These are phyloP conservation scores for Macheiramphus alcinus DNA, from an alignment of 2,113 vertebrate species.

Conservation along the genomic window DNA sequence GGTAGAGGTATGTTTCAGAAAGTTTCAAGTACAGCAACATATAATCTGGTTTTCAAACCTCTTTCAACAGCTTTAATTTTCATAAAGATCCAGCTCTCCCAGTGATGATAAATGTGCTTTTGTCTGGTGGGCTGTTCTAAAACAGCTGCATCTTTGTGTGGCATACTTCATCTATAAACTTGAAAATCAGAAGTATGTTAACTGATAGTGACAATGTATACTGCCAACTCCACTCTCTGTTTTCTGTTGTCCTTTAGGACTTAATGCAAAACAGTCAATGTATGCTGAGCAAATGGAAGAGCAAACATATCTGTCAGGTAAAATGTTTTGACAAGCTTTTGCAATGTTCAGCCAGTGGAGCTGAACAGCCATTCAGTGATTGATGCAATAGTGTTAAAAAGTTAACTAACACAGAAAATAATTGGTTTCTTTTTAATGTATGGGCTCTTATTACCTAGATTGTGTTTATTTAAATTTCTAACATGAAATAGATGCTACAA, in stretches of 20 bases:
- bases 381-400: conserved; percentile 38
- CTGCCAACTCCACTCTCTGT: conserved; percentile 62
- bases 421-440: neutral
- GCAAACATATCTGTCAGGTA: conserved; percentile 93
- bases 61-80: conserved; percentile 96
- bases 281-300: conserved; percentile 93
- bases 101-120: conserved; percentile 82
- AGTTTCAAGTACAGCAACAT: conserved; percentile 81
- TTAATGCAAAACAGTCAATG: conserved; percentile 86
- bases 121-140: conserved; percentile 69
- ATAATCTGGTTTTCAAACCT: conserved; percentile 82
- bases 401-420: conserved; percentile 30
- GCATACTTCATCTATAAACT: conserved; percentile 53
- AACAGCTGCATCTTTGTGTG: conserved; percentile 88
- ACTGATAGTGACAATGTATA: conserved; percentile 26
- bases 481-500: neutral
- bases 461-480: conserved; percentile 22
- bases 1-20: conserved; percentile 87
- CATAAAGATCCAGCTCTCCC: conserved; percentile 79
- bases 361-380: conserved; percentile 30
- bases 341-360: conserved; percentile 36
- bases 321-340: conserved; percentile 69
- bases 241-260: conserved; percentile 82
- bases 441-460: neutral
- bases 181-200: conserved; percentile 69